Evolutionary conservation across 2,888 invertebrate species (phyloP), one percentile per base, ranked within the genome.

Genomic region (Pogonocherus hispidulus): DNA sequence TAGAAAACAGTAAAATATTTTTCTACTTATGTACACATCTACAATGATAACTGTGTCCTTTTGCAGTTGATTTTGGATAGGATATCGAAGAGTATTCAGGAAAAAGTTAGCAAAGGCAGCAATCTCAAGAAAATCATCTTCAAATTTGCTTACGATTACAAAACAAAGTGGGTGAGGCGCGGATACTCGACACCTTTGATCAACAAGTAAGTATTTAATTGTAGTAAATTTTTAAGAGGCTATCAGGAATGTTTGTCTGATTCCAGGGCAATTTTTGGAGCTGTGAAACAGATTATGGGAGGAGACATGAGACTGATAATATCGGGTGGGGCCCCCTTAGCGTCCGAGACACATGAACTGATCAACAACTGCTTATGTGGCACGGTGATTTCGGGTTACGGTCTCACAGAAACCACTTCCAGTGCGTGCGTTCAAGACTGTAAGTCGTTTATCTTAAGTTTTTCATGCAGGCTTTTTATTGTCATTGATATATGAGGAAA

Each of bases 371-470:
- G 97, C 83, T 89, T 99, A 73, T 97, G 98, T 85, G 92, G 94
- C 70, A 93, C 93, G 70, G 92, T 99, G 47, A 91, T 94, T 67
- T 96, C 96, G 83, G 99, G 98, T 57, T 99, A 99, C 86, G 99
- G 99, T 1, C 90, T 99, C 70, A 99, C 99, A 0, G 99, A 99
- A 89, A 97, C 98, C 14, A 94, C 95, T 75, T 97, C 98, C 0
- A 95, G 95, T 80, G 98, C 97, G 59, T 92, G 93, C 69, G 94
- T 94, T 62, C 93, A 93, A 93, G 92, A 93, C 84, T 85, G 92
- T 92, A 84, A 86, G 89, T 87, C n/a, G n/a, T n/a, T n/a, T n/a
- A n/a, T n/a, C n/a, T n/a, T n/a, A n/a, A n/a, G n/a, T n/a, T n/a
- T n/a, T n/a, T n/a, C n/a, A n/a, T n/a, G n/a, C n/a, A n/a, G n/a